phyloP scores from a whole-genome alignment of 2,888 invertebrate genomes.

The Lepidochitona cinerea region DNA sequence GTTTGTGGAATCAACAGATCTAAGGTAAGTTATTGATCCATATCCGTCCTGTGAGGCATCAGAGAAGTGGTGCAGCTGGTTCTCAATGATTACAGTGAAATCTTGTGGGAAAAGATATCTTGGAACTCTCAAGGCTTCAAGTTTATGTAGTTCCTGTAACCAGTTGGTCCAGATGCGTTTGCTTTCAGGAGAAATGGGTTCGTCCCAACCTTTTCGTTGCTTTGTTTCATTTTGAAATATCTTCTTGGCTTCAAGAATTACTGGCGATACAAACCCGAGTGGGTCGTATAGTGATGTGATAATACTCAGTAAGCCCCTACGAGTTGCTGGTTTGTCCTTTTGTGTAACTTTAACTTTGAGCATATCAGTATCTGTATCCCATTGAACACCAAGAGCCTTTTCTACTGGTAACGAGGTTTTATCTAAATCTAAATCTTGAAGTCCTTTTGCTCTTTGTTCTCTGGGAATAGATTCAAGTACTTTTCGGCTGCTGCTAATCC shows the following conservation, averaged over 20 bases:
- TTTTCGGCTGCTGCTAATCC: not conserved
- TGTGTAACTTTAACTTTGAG: not conserved
- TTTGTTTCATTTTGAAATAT: not conserved
- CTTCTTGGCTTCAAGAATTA: not conserved
- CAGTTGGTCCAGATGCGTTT: not conserved
- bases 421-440: not conserved
- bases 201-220: not conserved
- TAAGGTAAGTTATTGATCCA: not conserved
- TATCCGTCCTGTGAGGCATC: slow-evolving; percentile 1
- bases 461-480: not conserved
- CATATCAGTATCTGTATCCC: not conserved
- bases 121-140: not conserved
- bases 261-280: not conserved
- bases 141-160: not conserved
- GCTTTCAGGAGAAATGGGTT: not conserved
- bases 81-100: not conserved
- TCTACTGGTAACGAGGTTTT: not conserved
- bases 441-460: not conserved
- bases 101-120: not conserved
- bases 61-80: slow-evolving; percentile 1
- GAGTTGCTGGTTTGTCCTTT: not conserved
- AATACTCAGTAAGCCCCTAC: not conserved
- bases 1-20: not conserved
- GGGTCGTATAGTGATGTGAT: slow-evolving; percentile 4
- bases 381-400: not conserved